These are phyloP conservation scores for Creontiades dilutus DNA, from an alignment of 2,888 invertebrate genomes.

Conservation along the genomic window DNA sequence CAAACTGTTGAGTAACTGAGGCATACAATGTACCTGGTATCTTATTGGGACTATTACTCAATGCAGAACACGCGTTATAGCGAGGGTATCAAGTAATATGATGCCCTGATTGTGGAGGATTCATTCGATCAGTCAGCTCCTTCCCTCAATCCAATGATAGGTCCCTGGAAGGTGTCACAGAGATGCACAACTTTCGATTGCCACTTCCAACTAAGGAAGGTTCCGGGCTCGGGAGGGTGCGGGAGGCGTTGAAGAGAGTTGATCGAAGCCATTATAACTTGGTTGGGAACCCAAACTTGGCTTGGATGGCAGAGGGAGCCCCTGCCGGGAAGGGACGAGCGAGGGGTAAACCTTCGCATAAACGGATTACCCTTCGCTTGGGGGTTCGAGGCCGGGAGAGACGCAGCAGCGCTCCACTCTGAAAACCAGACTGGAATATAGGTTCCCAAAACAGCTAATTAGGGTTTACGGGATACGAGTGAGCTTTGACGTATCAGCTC, in stretches of 20 bases:
- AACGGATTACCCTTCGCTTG: constrained; percentile 40
- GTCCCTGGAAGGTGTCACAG: constrained; percentile 7
- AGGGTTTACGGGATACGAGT: constrained; percentile 13
- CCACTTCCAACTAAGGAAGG: constrained; percentile 10
- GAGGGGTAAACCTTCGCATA: constrained; percentile 46
- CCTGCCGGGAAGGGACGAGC: too few relatives aligned
- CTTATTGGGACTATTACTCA: too few relatives aligned
- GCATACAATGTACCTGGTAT: too few relatives aligned
- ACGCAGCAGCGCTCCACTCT: neutral
- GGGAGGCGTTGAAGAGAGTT: constrained; percentile 47
- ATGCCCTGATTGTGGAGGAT: neutral
- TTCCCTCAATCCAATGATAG: neutral
- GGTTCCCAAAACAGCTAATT: constrained; percentile 38
- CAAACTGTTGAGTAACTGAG: too few relatives aligned
- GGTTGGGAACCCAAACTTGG: constrained; percentile 45
- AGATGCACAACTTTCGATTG: constrained; percentile 34
- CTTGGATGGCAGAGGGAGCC: neutral
- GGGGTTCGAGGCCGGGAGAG: neutral
- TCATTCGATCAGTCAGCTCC: neutral
- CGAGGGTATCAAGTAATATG: too few relatives aligned
- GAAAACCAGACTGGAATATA: constrained; percentile 15
- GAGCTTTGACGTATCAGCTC: neutral
- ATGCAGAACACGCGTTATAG: too few relatives aligned
- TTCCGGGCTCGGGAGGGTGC: neutral
- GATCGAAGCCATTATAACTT: constrained; percentile 62